Evolutionary conservation across 1,140 invertebrate genomes (phyloP), one percentile per base, ranked within the genome.

Genomic region (Macrosteles quadrilineatus): DNA sequence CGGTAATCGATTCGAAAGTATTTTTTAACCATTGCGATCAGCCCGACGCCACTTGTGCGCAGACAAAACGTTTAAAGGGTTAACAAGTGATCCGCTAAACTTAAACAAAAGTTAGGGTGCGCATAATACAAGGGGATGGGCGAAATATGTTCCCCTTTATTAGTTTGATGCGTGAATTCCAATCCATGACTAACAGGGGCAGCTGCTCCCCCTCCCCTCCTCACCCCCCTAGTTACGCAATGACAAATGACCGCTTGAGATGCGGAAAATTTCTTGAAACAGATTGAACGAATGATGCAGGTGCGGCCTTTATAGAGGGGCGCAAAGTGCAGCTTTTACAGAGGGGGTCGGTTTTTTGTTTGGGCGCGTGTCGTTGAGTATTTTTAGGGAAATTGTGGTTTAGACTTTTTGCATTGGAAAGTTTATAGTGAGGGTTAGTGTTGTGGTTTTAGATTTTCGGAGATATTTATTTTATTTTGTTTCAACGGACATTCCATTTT

Each of bases 231-330:
- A n/a, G 43, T 67, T 67, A 27, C 65, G 65, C 53, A 21, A 67
- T 67, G 65, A 67, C 65, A 67, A 67, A 67, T 40, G 65, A 67
- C 30, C 43, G 23, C 47, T 32, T 53, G 43, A 53, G 65, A 66
- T 66, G 63, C 63, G 63, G 63, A 66, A 66, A 43, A 66, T 66
- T 63, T 67, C 65, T 67, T 40, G 27, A 40, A 67, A 67, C 65
- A 53, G 65, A 67, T 67, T 53, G 65, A 53, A 40, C 40, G 63
- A 27, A 66, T 43, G 32, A 66, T 45, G 65, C 65, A 67, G 65
- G 65, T 67, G 65, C 65, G 12, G 29, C 19, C 45, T 23, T 17
- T 4, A 17, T 25, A 4, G 6, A 4, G 17, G n/a, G 32, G 4
- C 14, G 32, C 32, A 36, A 36, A 36, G 32, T 36, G 32, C 32